phyloP scores from a whole-genome alignment of 2,797 vertebrate genomes.

The Melanotaenia boesemani region DNA sequence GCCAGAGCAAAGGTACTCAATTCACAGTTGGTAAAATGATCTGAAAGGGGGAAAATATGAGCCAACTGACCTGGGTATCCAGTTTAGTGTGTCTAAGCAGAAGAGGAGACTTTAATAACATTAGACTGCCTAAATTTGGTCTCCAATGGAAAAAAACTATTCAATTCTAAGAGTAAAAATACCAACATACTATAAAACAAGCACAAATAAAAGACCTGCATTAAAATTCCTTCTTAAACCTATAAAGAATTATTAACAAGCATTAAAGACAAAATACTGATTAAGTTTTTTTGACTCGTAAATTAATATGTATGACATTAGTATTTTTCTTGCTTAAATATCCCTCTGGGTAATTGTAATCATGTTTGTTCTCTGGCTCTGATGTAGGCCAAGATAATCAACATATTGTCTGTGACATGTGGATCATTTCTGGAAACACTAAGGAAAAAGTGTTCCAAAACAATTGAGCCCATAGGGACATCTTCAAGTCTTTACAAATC shows the following conservation, averaged over 20 bases:
- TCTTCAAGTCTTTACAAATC: neutral
- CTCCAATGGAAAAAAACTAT: slow-evolving; percentile 51
- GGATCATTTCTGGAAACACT: neutral
- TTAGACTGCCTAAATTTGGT: slow-evolving; percentile 63
- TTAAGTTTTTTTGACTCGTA: neutral
- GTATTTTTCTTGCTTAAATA: neutral
- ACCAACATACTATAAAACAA: neutral
- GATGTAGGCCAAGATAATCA: neutral
- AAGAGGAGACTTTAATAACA: slow-evolving; percentile 58
- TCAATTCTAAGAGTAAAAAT: neutral
- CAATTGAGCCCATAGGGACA: no score
- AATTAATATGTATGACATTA: neutral
- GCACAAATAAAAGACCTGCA: neutral
- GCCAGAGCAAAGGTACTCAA: slow-evolving; percentile 48
- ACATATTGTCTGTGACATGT: neutral
- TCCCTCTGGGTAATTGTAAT: neutral
- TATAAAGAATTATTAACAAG: neutral
- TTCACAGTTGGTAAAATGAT: slow-evolving; percentile 74
- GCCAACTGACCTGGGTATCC: slow-evolving; percentile 65
- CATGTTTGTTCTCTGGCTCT: neutral
- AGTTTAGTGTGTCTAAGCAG: slow-evolving; percentile 53
- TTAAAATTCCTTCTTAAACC: neutral
- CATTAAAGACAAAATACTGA: neutral
- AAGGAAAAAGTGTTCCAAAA: no score
- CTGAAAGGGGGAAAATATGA: slow-evolving; percentile 70